These are phyloP conservation scores for Acipenser oxyrinchus DNA, from an alignment of 2,797 vertebrate species.

Conservation along the genomic window DNA sequence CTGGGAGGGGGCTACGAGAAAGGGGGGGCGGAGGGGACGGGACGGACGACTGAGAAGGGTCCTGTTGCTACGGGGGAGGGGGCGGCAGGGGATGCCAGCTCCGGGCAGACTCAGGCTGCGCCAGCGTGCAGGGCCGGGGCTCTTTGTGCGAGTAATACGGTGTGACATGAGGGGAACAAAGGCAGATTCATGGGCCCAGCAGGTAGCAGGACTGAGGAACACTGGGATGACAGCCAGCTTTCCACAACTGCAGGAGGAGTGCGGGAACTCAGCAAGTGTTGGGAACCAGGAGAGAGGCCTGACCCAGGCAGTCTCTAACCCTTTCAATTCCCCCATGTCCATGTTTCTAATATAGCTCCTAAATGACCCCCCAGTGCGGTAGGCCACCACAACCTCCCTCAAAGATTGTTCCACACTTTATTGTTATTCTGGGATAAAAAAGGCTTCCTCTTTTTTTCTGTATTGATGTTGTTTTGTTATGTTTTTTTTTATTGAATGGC, in stretches of 20 bases:
- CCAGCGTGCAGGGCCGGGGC: conserved; percentile 59
- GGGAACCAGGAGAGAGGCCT: conserved; percentile 37
- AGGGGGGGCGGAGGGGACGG: conserved; percentile 35
- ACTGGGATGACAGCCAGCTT: conserved; percentile 61
- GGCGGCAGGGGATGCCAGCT: conserved; percentile 80
- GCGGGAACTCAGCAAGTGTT: conserved; percentile 37
- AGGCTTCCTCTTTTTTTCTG: too few relatives aligned
- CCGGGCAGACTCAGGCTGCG: conserved; percentile 59
- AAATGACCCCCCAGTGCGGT: too few relatives aligned
- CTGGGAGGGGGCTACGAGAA: conserved; percentile 43
- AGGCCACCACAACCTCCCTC: too few relatives aligned
- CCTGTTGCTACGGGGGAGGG: conserved; percentile 30
- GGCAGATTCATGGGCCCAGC: conserved; percentile 97
- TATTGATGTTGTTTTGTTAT: too few relatives aligned
- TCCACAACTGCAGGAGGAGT: conserved; percentile 38
- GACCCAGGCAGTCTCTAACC: too few relatives aligned
- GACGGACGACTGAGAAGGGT: conserved; percentile 32
- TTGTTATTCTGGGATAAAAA: too few relatives aligned
- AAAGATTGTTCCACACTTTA: too few relatives aligned
- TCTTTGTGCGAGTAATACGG: conserved; percentile 83
- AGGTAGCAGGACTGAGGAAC: conserved; percentile 87
- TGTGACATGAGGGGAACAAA: conserved; percentile 97
- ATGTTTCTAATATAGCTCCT: too few relatives aligned
- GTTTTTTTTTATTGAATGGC: too few relatives aligned
- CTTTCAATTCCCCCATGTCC: too few relatives aligned